Base-by-base conservation (phyloP, 2,888 invertebrate species). In the Sinhomidia bicolor region DNA sequence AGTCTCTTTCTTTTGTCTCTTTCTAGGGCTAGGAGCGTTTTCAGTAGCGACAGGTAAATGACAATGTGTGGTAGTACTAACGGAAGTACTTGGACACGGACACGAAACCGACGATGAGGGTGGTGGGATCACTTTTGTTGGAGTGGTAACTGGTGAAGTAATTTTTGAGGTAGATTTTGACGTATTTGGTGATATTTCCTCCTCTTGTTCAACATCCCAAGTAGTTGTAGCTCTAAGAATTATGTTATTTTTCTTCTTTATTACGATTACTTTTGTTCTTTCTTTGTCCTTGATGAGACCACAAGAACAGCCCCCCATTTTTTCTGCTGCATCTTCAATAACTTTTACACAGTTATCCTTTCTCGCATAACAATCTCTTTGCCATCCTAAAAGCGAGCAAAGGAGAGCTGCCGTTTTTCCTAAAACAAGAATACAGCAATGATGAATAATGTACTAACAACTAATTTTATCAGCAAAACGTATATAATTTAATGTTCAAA, bases 391-490 rank as follows among this genome's bases (percentile, higher is more conserved):
- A 0, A 92, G 80, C 0, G 90, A 23, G 79, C 91, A 91, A 0
- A 92, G 76, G 1, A 92, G 20, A 0, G 92, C 91, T 14, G 90
- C 90, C 0, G 92, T 92, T 90, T 92, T 92, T 68, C 92, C 92
- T 44, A 17, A 51, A 51, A 54, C 29, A 68, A 68, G 17, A 23
- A 79, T 51, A 79, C 29, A 54, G 23, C n/a, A n/a, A n/a, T n/a
- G n/a, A n/a, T n/a, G n/a, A n/a, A n/a, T n/a, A n/a, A n/a, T n/a
- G n/a, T n/a, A n/a, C n/a, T n/a, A n/a, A n/a, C n/a, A n/a, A n/a
- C n/a, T n/a, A n/a, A n/a, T n/a, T n/a, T n/a, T n/a, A n/a, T n/a
- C n/a, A 47, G 14, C 10, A 62, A 62, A 14, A 26, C 26, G 29
- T 44, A n/a, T 10, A 44, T 17, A 54, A 79, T 17, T 32, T 54